phyloP scores from a whole-genome alignment of 1,140 invertebrate species.

The Anastrepha obliqua region DNA sequence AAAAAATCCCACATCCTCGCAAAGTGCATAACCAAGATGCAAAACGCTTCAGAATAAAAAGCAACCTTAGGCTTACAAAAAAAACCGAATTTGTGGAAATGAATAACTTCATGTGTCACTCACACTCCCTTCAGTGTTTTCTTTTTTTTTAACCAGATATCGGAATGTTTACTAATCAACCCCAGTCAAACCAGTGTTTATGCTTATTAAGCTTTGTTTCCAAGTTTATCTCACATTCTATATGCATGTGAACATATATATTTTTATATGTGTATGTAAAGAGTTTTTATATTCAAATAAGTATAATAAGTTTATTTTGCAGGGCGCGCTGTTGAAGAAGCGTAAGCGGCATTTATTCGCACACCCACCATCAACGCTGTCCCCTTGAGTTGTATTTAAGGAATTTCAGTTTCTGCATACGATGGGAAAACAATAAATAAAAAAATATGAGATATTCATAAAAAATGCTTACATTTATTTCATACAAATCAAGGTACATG shows the following conservation, averaged over 20 bases:
- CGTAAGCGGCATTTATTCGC: not conserved
- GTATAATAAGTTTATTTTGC: slow-evolving; percentile 14
- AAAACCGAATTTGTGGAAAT: too few relatives aligned
- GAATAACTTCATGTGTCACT: too few relatives aligned
- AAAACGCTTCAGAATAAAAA: too few relatives aligned
- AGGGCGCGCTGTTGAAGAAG: slow-evolving; percentile 22
- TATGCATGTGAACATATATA: not conserved
- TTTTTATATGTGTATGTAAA: not conserved
- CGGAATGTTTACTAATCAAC: too few relatives aligned
- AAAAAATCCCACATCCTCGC: not conserved
- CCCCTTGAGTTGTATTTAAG: not conserved
- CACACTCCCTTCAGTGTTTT: too few relatives aligned
- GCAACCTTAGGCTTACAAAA: too few relatives aligned
- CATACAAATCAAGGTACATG: not conserved
- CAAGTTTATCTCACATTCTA: not conserved
- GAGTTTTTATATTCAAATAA: not conserved
- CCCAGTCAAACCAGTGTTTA: too few relatives aligned
- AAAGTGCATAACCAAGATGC: too few relatives aligned
- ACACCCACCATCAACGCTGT: not conserved
- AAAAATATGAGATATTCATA: not conserved
- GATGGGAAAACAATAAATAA: not conserved
- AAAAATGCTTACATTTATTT: not conserved
- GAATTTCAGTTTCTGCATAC: slow-evolving; percentile 8
- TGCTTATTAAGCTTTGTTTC: too few relatives aligned
- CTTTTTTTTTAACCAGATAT: too few relatives aligned